A percentile compares a stretch with the other conserved stretches of the same genome.
Evolutionary conservation across 2,888 invertebrate genomes (phyloP).

Genomic region (Thyatira batis): DNA sequence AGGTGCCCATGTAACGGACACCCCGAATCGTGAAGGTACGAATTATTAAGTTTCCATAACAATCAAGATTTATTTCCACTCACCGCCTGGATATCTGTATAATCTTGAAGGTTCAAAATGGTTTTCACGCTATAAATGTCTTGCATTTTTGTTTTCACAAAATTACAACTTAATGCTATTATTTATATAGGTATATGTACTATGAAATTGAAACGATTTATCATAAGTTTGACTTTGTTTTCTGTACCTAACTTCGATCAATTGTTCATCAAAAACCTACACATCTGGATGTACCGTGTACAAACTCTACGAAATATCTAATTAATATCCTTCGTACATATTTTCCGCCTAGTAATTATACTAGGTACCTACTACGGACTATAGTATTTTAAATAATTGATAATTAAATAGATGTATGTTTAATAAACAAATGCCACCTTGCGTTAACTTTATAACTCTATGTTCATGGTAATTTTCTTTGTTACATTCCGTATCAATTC

Average conservation of each 20-base stretch:
- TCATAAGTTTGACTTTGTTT: too few species aligned
- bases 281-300: too few species aligned
- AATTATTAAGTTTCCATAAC: conserved; percentile 48
- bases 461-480: conserved; percentile 48
- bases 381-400: too few species aligned
- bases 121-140: not conserved
- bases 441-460: conserved; percentile 26
- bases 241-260: too few species aligned
- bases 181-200: too few species aligned
- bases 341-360: too few species aligned
- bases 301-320: too few species aligned
- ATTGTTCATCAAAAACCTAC: too few species aligned
- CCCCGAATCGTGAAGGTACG: conserved; percentile 57
- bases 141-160: not conserved
- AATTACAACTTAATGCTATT: not conserved
- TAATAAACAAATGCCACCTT: not conserved
- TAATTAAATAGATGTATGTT: too few species aligned
- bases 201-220: too few species aligned
- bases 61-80: conserved; percentile 27
- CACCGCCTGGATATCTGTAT: not conserved
- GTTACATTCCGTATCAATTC: conserved; percentile 50
- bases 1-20: conserved; percentile 64
- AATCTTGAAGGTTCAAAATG: not conserved
- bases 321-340: too few species aligned
- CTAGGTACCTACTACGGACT: too few species aligned